Conservation (phyloP, 2,797 vertebrate genomes). For the Monodelphis domestica region DNA sequence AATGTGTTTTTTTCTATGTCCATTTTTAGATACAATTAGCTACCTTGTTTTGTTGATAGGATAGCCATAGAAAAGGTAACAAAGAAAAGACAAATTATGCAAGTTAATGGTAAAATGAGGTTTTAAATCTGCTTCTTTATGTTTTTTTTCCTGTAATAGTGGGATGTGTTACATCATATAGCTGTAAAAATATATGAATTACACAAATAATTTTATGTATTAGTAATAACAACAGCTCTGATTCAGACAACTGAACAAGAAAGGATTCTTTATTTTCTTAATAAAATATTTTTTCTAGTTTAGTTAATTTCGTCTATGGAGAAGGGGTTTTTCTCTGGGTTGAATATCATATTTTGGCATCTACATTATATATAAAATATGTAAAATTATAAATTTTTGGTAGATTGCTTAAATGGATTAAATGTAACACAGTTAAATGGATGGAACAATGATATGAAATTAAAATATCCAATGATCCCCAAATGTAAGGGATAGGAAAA, state of each 20-base stretch:
- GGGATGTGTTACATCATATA: constrained; percentile 68
- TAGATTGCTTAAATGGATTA: constrained; percentile 53
- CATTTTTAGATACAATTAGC: constrained; percentile 9
- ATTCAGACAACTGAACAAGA: constrained; percentile 66
- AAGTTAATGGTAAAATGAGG: constrained; percentile 34
- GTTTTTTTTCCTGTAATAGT: constrained; percentile 60
- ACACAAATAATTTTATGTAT: constrained; percentile 61
- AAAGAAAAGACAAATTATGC: constrained; percentile 22
- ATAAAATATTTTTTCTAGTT: constrained; percentile 55
- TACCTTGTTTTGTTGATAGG: background rate
- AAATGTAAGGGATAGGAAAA: background rate
- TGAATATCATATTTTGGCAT: constrained; percentile 63
- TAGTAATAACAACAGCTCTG: constrained; percentile 64
- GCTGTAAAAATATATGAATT: constrained; percentile 48
- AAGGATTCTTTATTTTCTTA: background rate
- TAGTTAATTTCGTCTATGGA: constrained; percentile 50
- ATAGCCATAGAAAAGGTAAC: constrained; percentile 11
- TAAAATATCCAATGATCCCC: background rate
- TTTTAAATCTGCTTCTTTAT: constrained; percentile 41
- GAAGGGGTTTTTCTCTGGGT: constrained; percentile 66
- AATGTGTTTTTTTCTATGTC: background rate
- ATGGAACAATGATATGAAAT: constrained; percentile 29
- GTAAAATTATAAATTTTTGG: constrained; percentile 26
- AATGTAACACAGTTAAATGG: constrained; percentile 29
- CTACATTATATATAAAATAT: constrained; percentile 29